These are phyloP conservation scores for Empidonax alnorum DNA, from an alignment of 2,113 vertebrate genomes.

Conservation along the genomic window DNA sequence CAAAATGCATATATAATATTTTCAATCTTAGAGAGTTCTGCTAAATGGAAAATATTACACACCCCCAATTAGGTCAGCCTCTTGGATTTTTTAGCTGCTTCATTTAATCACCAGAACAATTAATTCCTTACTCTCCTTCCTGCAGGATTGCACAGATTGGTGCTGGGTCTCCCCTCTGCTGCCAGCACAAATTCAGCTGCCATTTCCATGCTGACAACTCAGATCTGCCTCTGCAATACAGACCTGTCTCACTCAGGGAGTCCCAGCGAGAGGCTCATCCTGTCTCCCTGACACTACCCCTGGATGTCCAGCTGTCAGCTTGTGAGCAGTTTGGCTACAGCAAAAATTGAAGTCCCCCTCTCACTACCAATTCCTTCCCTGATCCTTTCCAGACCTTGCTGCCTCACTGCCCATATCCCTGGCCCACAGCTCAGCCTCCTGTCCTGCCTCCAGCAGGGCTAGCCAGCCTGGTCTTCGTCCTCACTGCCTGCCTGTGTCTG, in stretches of 20 bases:
- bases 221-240: neutral
- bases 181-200: conserved; percentile 14
- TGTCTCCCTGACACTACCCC: neutral
- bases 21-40: neutral
- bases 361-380: neutral
- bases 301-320: conserved; percentile 10
- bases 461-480: neutral
- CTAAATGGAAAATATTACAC: neutral
- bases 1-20: neutral
- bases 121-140: neutral
- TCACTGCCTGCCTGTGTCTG: neutral
- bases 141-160: neutral
- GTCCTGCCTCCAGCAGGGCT: neutral
- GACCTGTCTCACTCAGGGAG: neutral
- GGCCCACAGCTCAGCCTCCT: neutral
- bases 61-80: neutral
- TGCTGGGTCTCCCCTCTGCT: neutral
- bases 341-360: neutral
- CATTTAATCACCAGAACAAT: neutral
- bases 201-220: conserved; percentile 27
- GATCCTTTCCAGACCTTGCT: neutral
- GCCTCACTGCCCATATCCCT: neutral
- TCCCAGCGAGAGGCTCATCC: neutral
- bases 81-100: neutral
- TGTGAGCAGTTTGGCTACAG: neutral